phyloP scores from a whole-genome alignment of 2,888 invertebrate species.

The Altica lythri region DNA sequence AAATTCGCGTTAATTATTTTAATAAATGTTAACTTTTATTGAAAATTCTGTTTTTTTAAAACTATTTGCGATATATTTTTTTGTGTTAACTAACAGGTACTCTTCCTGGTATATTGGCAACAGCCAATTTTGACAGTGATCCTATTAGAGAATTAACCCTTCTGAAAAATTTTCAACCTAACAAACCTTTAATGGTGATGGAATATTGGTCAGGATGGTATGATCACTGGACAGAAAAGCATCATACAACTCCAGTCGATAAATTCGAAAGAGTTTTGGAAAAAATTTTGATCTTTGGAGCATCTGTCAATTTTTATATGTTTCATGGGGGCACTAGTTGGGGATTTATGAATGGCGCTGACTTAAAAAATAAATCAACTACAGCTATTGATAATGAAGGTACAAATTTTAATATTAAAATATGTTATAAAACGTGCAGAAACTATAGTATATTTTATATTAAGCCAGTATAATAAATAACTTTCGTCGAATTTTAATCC shows the following conservation, averaged over 20 bases:
- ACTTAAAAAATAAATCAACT: constrained; percentile 21
- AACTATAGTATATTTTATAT: no score
- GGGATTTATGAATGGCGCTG: constrained; percentile 61
- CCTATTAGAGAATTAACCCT: constrained; percentile 55
- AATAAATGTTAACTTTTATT: no score
- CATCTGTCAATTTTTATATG: constrained; percentile 82
- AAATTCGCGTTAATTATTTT: no score
- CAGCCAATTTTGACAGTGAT: constrained; percentile 61
- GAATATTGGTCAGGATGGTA: constrained; percentile 66
- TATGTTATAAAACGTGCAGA: no score
- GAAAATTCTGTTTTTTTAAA: no score
- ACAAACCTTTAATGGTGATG: constrained; percentile 61
- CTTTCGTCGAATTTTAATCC: no score
- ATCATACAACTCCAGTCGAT: constrained; percentile 43
- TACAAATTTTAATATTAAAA: no score
- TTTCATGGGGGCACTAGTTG: constrained; percentile 89
- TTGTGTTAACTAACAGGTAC: no score
- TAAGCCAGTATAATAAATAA: no score
- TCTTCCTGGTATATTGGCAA: constrained; percentile 56
- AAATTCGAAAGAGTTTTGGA: constrained; percentile 36
- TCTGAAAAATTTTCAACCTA: constrained; percentile 56
- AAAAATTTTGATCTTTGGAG: constrained; percentile 26
- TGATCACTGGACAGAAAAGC: constrained; percentile 60
- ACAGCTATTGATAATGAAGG: constrained; percentile 24
- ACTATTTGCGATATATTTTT: no score